Conservation (phyloP, 2,113 vertebrate species). For the Sinosuthora webbiana region DNA sequence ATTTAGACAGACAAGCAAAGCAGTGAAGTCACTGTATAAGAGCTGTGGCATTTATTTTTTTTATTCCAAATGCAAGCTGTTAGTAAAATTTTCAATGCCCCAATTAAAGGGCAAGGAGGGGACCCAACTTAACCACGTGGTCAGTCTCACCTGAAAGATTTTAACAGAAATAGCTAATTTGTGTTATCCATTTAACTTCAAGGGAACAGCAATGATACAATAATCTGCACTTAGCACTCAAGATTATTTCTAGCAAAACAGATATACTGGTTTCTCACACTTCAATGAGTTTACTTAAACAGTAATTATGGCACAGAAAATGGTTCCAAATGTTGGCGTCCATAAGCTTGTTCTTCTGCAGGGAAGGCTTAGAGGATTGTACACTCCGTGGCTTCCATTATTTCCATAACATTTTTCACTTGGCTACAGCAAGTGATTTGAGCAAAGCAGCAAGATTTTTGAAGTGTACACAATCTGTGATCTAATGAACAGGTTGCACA, state of each 20-base stretch:
- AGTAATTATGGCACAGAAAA: neutral
- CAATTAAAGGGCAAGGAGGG: neutral
- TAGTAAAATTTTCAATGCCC: neutral
- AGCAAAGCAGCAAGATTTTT: neutral
- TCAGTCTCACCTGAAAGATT: neutral
- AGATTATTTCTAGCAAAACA: neutral
- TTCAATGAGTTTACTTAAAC: neutral
- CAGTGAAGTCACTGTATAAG: neutral
- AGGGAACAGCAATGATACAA: neutral
- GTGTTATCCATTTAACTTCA: neutral
- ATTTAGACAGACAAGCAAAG: neutral
- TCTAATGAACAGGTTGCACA: neutral
- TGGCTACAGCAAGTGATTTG: neutral
- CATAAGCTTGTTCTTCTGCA: neutral
- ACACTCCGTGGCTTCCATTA: neutral
- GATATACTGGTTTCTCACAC: neutral
- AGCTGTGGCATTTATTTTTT: neutral
- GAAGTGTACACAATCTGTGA: neutral
- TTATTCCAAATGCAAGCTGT: neutral
- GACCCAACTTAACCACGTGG: neutral
- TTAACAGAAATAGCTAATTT: neutral
- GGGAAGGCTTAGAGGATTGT: neutral
- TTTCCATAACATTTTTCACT: neutral
- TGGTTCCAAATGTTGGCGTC: neutral
- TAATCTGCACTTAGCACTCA: neutral